Conservation (phyloP, 2,888 invertebrate species). For the Hipparchia sbordonii region DNA sequence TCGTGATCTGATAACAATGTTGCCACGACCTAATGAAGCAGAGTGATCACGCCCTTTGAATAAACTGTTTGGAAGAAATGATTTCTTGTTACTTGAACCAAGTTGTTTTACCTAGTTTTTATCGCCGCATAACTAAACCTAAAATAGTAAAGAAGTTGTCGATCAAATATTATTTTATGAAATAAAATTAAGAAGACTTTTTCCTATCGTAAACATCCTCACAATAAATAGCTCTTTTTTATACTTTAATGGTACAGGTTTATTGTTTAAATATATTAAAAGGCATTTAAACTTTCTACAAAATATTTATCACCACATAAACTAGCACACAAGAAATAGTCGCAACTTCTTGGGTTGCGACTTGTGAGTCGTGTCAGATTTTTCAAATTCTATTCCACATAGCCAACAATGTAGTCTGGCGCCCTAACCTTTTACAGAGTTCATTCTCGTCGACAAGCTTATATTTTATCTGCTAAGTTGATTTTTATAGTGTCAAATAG, state of each 20-base stretch:
- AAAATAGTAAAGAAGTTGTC: neutral
- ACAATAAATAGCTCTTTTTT: neutral
- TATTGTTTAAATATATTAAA: neutral
- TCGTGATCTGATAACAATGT: conserved; percentile 44
- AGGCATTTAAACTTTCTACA: neutral
- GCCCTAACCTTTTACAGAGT: conserved; percentile 24
- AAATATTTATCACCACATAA: neutral
- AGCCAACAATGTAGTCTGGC: conserved; percentile 17
- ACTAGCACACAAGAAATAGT: conserved; percentile 6
- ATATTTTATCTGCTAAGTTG: conserved; percentile 1
- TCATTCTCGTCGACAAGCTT: neutral
- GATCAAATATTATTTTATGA: neutral
- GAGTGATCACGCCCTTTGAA: conserved; percentile 32
- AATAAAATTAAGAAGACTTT: neutral
- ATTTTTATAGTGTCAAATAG: conserved; percentile 10
- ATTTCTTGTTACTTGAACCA: conserved; percentile 22
- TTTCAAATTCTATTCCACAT: conserved; percentile 19
- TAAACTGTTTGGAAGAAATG: conserved; percentile 21
- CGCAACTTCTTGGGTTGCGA: no score
- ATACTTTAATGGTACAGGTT: neutral
- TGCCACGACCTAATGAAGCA: conserved; percentile 41
- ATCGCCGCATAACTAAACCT: neutral
- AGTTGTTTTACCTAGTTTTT: neutral
- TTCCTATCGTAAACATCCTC: neutral
- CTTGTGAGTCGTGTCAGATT: neutral